These are phyloP conservation scores for Euclidia mi DNA, from an alignment of 2,888 invertebrate species.

Conservation along the genomic window DNA sequence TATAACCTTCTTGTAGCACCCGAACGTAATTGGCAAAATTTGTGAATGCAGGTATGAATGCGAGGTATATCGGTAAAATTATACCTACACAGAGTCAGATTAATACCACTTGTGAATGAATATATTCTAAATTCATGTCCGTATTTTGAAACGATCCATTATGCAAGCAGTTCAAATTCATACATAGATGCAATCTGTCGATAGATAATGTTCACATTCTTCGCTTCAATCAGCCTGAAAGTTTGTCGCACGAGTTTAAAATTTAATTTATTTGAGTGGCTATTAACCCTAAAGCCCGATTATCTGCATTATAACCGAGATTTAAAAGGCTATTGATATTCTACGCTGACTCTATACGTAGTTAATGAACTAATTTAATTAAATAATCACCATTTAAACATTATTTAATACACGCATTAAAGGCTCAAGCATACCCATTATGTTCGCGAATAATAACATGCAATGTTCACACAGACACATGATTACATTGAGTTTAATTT, in stretches of 20 bases:
- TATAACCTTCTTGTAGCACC: too few relatives aligned
- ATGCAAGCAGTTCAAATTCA: too few relatives aligned
- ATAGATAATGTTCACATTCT: slow-evolving; percentile 3
- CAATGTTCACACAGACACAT: slow-evolving; percentile 27
- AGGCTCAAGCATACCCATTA: background rate
- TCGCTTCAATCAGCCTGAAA: slow-evolving; percentile 7
- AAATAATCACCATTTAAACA: slow-evolving; percentile 5
- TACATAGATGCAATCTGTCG: background rate
- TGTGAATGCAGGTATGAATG: too few relatives aligned
- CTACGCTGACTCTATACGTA: background rate
- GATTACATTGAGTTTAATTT: slow-evolving; percentile 61
- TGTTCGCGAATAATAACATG: background rate
- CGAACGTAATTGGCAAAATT: too few relatives aligned
- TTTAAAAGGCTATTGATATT: slow-evolving; percentile 1
- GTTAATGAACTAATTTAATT: slow-evolving; percentile 8
- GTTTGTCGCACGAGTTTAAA: slow-evolving; percentile 1
- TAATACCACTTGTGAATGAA: too few relatives aligned
- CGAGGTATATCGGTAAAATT: too few relatives aligned
- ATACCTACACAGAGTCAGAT: too few relatives aligned
- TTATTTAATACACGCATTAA: background rate
- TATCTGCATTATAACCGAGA: background rate
- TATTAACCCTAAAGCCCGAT: background rate
- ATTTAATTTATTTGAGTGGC: slow-evolving; percentile 6
- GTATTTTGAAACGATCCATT: too few relatives aligned
- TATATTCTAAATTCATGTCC: too few relatives aligned